Conservation (phyloP, 2,888 invertebrate species). For the Machimus atricapillus region DNA sequence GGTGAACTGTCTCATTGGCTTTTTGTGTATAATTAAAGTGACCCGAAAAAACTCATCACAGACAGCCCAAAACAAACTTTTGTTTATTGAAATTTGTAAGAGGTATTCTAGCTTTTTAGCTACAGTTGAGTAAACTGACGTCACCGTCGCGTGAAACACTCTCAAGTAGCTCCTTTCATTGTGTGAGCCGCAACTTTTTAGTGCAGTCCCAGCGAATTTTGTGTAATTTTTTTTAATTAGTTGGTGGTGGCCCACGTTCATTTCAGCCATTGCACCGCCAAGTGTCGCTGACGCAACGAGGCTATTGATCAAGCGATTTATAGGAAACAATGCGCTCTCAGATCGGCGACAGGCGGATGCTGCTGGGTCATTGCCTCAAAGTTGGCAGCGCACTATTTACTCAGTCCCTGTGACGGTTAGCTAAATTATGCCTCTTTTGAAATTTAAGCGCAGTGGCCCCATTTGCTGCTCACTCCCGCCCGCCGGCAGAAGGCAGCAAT, state of each 20-base stretch:
- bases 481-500: background rate
- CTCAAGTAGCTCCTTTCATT: background rate
- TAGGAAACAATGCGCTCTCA: background rate
- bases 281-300: background rate
- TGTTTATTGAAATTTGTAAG: constrained; percentile 11
- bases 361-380: background rate
- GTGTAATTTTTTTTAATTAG: background rate
- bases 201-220: background rate
- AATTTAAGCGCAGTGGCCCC: background rate
- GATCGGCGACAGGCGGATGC: background rate
- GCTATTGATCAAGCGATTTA: constrained; percentile 1
- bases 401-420: background rate
- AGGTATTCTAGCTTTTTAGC: constrained; percentile 14
- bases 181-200: background rate
- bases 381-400: background rate
- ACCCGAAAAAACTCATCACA: constrained; percentile 27
- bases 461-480: background rate
- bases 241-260: background rate
- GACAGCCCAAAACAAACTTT: constrained; percentile 35
- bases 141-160: background rate
- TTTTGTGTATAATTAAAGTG: constrained; percentile 29
- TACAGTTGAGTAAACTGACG: constrained; percentile 18
- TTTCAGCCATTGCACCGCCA: background rate
- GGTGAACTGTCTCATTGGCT: background rate
- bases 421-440: background rate